Base-by-base conservation (phyloP, 1,140 invertebrate species). In the Sycophaga agraensis region DNA sequence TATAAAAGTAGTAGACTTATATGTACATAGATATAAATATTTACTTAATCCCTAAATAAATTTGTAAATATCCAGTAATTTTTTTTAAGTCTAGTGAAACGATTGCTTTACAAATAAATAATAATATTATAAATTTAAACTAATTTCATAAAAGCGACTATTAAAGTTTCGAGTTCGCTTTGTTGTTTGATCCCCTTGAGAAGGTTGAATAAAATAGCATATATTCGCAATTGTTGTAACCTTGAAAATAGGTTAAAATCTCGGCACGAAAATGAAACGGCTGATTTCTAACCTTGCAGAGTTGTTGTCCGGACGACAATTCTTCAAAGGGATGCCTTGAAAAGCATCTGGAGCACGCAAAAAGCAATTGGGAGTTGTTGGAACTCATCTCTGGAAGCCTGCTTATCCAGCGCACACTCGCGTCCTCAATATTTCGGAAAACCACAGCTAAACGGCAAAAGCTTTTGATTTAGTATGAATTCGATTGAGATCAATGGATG, bases 321-420 rank as follows among this genome's bases (percentile, higher is more conserved):
- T 97, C 94, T 78, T 97, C 95, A 81, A 97, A 97, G 49, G 94
- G 94, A 83, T 97, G 92, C 72, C 94, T 86, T 59, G 90, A 90
- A 78, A 96, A 97, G 83, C 95, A 97, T 76, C 91, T 90, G 51
- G 94, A 96, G 82, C 95, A 98, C 39, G 94, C 93, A 83, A 96
- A 97, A 65, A 96, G 82, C 60, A 87, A 84, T 48, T 77, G 75
- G 4, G 69, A 66, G 40, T 75, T 85, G 57, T 80, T 78, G n/a
- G 78, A 68, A 68, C 82, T 84, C 82, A 84, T 84, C 42, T 5
- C 19, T 50, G 40, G 14, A 31, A 31, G 16, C 16, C 16, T 53
- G 6, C 1, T 26, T 26, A 16, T 35, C 14, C 12, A 8, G 12
- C 0, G 17, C 9, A 21, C 57, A 49, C 56, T 31, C 57, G 57